These are phyloP conservation scores for Sylvia borin DNA, from an alignment of 2,797 vertebrate species.

Conservation along the genomic window DNA sequence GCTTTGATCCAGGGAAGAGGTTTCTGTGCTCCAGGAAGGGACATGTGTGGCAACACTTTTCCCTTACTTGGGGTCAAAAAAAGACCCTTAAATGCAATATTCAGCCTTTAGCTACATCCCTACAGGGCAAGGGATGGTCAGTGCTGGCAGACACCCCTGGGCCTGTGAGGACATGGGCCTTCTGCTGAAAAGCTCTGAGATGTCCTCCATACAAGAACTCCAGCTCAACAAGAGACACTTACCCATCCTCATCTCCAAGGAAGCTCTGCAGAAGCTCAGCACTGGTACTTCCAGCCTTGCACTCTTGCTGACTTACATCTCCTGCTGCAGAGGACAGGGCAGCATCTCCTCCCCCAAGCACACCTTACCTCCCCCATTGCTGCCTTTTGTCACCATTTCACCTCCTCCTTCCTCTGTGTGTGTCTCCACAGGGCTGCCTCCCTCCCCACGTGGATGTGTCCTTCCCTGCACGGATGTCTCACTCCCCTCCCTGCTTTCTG, in stretches of 20 bases:
- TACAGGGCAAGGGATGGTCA: neutral
- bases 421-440: neutral
- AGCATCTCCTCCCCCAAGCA: neutral
- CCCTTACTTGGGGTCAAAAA: neutral
- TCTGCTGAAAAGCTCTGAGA: neutral
- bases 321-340: neutral
- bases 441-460: neutral
- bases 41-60: neutral
- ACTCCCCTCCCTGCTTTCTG: neutral
- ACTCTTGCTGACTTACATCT: neutral
- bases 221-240: neutral
- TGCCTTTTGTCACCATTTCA: neutral
- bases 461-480: neutral
- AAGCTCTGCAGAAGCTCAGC: neutral
- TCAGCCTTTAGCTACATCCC: neutral
- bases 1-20: neutral
- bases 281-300: neutral
- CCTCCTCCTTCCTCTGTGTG: neutral
- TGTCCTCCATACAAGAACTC: neutral
- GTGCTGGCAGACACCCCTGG: neutral
- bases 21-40: neutral
- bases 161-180: rapidly evolving
- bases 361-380: neutral
- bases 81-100: neutral
- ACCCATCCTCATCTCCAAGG: neutral